phyloP scores from a whole-genome alignment of 2,113 vertebrate species.

The Orycteropus afer region DNA sequence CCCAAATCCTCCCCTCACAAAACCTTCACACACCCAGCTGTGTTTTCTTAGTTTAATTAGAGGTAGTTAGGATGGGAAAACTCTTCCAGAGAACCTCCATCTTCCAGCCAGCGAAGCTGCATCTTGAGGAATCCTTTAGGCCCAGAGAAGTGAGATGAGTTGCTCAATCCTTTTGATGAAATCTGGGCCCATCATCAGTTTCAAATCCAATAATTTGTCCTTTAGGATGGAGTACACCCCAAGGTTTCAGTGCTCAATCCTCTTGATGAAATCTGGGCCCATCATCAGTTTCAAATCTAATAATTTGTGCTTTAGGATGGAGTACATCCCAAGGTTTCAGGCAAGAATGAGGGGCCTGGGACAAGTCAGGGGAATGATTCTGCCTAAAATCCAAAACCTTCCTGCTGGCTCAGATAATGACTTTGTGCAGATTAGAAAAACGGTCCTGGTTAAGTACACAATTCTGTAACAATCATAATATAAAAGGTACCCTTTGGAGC shows the following conservation, averaged over 20 bases:
- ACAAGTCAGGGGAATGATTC: background rate
- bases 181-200: background rate
- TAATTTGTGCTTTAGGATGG: background rate
- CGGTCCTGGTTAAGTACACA: background rate
- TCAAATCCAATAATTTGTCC: background rate
- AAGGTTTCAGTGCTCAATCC: background rate
- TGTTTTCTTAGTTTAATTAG: background rate
- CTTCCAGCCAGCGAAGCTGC: background rate
- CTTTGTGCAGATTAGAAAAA: background rate
- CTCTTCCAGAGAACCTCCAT: background rate
- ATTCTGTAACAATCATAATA: background rate
- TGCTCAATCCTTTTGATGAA: background rate
- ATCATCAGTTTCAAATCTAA: background rate
- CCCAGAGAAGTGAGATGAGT: background rate
- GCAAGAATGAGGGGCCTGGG: background rate
- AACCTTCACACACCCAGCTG: background rate
- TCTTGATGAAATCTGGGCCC: background rate
- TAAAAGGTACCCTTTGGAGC: background rate
- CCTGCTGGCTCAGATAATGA: background rate
- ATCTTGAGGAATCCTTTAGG: background rate
- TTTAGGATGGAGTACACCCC: background rate
- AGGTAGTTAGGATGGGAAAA: background rate
- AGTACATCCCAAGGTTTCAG: background rate
- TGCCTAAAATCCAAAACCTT: background rate
- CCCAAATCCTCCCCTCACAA: background rate